These are phyloP conservation scores for Xanthorhoe designata DNA, from an alignment of 2,888 invertebrate genomes.

Conservation along the genomic window DNA sequence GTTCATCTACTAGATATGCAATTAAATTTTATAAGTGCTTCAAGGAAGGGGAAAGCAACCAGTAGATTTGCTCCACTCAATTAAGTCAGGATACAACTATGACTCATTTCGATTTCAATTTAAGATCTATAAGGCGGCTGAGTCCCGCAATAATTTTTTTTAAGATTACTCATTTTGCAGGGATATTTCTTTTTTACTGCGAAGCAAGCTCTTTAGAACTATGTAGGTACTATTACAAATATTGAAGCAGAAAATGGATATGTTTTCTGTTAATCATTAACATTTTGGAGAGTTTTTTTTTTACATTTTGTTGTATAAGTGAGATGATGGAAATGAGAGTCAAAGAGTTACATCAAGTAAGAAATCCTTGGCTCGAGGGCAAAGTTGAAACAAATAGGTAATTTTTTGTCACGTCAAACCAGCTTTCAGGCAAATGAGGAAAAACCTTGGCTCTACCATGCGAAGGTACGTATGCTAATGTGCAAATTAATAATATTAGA, in stretches of 20 bases:
- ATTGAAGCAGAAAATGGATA: too few species aligned
- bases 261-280: not conserved
- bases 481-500: slow-evolving; percentile 38
- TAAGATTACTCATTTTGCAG: slow-evolving; percentile 11
- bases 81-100: slow-evolving; percentile 2
- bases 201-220: too few species aligned
- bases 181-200: not conserved
- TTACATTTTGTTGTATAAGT: too few species aligned
- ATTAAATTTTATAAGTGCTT: not conserved
- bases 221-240: too few species aligned
- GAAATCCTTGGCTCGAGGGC: slow-evolving; percentile 19
- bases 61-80: not conserved
- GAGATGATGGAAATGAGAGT: slow-evolving; percentile 6
- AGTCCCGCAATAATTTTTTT: not conserved
- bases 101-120: slow-evolving; percentile 7
- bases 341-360: slow-evolving; percentile 23
- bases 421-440: slow-evolving; percentile 54
- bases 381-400: slow-evolving; percentile 39
- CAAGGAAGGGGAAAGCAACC: not conserved
- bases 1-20: slow-evolving; percentile 10
- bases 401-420: slow-evolving; percentile 48
- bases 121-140: not conserved
- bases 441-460: slow-evolving; percentile 56
- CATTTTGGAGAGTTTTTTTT: too few species aligned
- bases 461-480: slow-evolving; percentile 42